Evolutionary conservation across 2,888 invertebrate species (phyloP).

Genomic region (Orchestes rusci): DNA sequence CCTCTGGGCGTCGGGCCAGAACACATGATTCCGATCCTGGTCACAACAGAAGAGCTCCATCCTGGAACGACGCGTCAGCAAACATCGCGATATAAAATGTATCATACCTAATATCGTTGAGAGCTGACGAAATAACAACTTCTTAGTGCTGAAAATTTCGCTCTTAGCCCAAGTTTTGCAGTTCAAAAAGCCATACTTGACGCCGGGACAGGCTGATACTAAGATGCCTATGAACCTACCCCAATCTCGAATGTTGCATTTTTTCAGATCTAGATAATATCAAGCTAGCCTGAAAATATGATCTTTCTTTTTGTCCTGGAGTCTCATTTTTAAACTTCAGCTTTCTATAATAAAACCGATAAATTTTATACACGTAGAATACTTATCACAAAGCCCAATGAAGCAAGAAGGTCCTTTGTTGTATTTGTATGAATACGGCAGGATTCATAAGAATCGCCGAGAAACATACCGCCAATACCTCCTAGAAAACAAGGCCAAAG

Average conservation of each 20-base stretch:
- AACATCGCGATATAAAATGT: conserved; percentile 1
- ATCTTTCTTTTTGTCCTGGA: conserved; percentile 4
- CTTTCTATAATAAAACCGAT: conserved; percentile 4
- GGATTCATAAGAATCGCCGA: not conserved
- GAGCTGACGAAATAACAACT: not conserved
- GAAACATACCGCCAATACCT: too few relatives aligned
- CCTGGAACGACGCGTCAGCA: conserved; percentile 9
- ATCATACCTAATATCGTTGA: conserved; percentile 2
- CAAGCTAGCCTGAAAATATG: not conserved
- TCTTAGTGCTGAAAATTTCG: conserved; percentile 6
- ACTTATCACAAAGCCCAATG: conserved; percentile 5
- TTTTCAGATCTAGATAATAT: not conserved
- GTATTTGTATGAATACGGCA: conserved; percentile 4
- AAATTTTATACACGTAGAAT: too few relatives aligned
- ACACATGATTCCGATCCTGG: not conserved
- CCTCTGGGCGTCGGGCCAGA: conserved; percentile 2
- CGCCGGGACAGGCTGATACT: conserved; percentile 9
- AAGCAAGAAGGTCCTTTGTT: conserved; percentile 1
- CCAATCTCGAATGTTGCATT: conserved; percentile 4
- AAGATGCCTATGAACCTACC: conserved; percentile 4
- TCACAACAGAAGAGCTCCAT: conserved; percentile 5
- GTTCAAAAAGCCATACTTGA: conserved; percentile 10
- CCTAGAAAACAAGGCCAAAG: too few relatives aligned
- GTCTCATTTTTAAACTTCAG: conserved; percentile 1
- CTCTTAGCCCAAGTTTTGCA: conserved; percentile 4